Percentiles rank a stretch among this genome's conserved stretches.
phyloP scores from a whole-genome alignment of 2,888 invertebrate genomes.

The Scelioninae gen. 2 region DNA sequence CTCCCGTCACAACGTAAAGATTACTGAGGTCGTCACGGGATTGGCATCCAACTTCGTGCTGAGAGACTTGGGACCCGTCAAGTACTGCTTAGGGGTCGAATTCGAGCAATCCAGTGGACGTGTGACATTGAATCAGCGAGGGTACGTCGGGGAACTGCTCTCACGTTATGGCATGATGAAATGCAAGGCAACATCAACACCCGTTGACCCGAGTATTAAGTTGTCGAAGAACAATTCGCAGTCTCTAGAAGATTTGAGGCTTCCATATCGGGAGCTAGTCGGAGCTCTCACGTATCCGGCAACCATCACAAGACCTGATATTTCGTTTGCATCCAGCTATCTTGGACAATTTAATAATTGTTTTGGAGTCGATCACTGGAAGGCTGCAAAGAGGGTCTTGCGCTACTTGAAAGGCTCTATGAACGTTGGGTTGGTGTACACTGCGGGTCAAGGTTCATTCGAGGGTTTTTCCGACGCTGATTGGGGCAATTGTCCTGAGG shows the following conservation, averaged over 20 bases:
- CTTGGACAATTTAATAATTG: conserved; percentile 50
- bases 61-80: not conserved
- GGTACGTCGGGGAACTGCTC: conserved; percentile 61
- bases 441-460: conserved; percentile 28
- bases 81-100: not conserved
- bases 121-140: not conserved
- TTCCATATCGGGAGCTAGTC: conserved; percentile 44
- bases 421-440: conserved; percentile 61
- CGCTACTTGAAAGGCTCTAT: conserved; percentile 65
- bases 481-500: conserved; percentile 59
- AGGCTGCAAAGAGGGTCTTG: conserved; percentile 57
- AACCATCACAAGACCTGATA: conserved; percentile 47
- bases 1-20: not conserved
- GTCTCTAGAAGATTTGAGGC: conserved; percentile 12
- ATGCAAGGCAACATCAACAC: not conserved
- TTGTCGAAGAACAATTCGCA: not conserved
- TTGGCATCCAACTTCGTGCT: not conserved
- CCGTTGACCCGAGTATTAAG: not conserved
- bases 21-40: too few species aligned
- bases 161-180: conserved; percentile 63
- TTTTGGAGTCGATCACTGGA: conserved; percentile 29
- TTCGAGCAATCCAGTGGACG: not conserved
- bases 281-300: conserved; percentile 51
- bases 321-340: conserved; percentile 43
- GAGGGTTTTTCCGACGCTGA: conserved; percentile 62